A percentile compares a stretch with the other conserved stretches of the same genome.
Conservation (phyloP, 2,113 vertebrate species). For the Calidris pygmaea region DNA sequence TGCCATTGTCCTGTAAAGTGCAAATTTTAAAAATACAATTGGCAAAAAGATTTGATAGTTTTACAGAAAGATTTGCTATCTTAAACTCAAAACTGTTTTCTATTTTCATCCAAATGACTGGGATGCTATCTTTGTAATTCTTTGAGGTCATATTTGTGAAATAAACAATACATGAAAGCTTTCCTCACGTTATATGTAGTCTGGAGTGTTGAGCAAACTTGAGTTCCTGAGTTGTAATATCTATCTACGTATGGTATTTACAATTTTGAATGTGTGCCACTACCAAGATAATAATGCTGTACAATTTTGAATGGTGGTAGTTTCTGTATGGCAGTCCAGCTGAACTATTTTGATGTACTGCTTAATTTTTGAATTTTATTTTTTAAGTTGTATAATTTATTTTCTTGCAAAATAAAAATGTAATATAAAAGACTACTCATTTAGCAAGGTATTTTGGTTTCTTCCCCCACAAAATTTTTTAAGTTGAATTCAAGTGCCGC, state of each 20-base stretch:
- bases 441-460: slow-evolving; percentile 65
- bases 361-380: slow-evolving; percentile 85
- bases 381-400: slow-evolving; percentile 93
- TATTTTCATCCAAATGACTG: slow-evolving; percentile 75
- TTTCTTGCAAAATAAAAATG: slow-evolving; percentile 93
- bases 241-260: slow-evolving; percentile 73
- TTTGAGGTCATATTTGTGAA: slow-evolving; percentile 73
- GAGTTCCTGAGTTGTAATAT: slow-evolving; percentile 78
- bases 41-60: slow-evolving; percentile 76
- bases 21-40: slow-evolving; percentile 68
- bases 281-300: slow-evolving; percentile 75
- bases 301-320: slow-evolving; percentile 80
- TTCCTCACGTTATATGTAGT: slow-evolving; percentile 78
- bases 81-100: slow-evolving; percentile 71
- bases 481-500: not conserved
- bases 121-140: slow-evolving; percentile 75
- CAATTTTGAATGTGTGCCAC: slow-evolving; percentile 83
- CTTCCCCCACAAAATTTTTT: not conserved
- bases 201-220: slow-evolving; percentile 76
- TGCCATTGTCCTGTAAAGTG: slow-evolving; percentile 69
- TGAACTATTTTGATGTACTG: slow-evolving; percentile 86
- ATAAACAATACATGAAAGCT: slow-evolving; percentile 69
- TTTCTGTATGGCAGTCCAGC: slow-evolving; percentile 82
- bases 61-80: slow-evolving; percentile 77
- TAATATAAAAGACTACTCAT: slow-evolving; percentile 78